Conservation (phyloP, 2,113 vertebrate genomes). For the Apistogramma diplotaenia region DNA sequence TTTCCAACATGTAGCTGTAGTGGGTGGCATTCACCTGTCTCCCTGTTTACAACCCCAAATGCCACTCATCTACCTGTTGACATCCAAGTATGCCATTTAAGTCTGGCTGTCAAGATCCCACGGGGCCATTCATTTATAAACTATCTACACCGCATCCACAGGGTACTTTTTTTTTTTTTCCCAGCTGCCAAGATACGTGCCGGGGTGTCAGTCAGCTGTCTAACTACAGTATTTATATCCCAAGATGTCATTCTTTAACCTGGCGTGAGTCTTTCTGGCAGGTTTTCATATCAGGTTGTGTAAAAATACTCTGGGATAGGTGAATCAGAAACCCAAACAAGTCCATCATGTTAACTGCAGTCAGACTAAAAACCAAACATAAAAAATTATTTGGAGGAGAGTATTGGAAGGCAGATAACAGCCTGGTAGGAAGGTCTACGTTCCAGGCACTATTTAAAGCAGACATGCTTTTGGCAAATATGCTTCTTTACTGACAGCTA, state of each 20-base stretch:
- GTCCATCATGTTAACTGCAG: neutral
- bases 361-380: neutral
- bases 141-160: slow-evolving; percentile 20
- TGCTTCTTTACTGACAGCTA: neutral
- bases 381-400: neutral
- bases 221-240: neutral
- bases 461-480: neutral
- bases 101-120: slow-evolving; percentile 30
- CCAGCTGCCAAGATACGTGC: slow-evolving; percentile 31
- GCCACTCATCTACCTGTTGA: slow-evolving; percentile 37
- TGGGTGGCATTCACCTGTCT: neutral
- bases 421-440: neutral
- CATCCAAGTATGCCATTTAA: slow-evolving; percentile 33
- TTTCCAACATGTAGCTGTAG: neutral
- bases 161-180: neutral
- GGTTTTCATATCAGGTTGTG: slow-evolving; percentile 1
- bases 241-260: neutral
- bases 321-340: neutral
- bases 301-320: neutral
- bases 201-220: slow-evolving; percentile 38
- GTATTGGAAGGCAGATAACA: neutral
- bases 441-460: neutral
- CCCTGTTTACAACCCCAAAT: neutral
- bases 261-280: slow-evolving; percentile 1
- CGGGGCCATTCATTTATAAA: slow-evolving; percentile 31